Base-by-base conservation (phyloP, 2,888 invertebrate genomes). In the Noctua janthina region DNA sequence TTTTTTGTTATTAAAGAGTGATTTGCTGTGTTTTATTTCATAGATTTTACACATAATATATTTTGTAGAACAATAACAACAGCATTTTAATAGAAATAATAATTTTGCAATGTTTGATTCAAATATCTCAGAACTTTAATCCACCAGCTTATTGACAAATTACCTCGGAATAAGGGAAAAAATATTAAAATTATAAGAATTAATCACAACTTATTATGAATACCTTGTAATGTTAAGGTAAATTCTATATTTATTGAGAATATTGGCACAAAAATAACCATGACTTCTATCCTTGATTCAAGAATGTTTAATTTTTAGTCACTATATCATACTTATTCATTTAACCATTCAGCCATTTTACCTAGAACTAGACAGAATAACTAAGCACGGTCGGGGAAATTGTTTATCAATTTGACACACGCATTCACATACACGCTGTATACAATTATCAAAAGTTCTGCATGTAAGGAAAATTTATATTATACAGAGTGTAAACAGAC, bases 221-320 rank as follows among this genome's bases (percentile, higher is more conserved):
- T 35, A 29, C 76, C 43, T 76, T 56, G 51, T 35, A 43, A 54
- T 39, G 8, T 76, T 76, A 43, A 77, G 80, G 83, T 49, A 56
- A 83, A 76, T 7, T 15, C 15, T 13, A 4, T 20, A 54, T 54
- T 59, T 74, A 62, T 51, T 82, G 49, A 62, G 59, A 62, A 62
- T n/a, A 54, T 51, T 46, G 13, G 8, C 4, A 46, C 20, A 64
- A 64, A 62, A 82, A 79, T 79, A 64, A 62, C 15, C 15, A 62
- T 43, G 59, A 49, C 11, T 29, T 43, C 2, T 10, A 4, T 11
- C 20, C 17, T 73, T 51, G 15, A 54, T 39, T 49, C 46, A 76
- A 39, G 46, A 54, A 54, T 59, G 43, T 54, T 72, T 20, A 1
- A 64, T 11, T 39, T 69, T 20, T 69, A 56, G 2, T 5, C 0